phyloP scores from a whole-genome alignment of 1,140 invertebrate genomes.

The Eubasilissa regina region DNA sequence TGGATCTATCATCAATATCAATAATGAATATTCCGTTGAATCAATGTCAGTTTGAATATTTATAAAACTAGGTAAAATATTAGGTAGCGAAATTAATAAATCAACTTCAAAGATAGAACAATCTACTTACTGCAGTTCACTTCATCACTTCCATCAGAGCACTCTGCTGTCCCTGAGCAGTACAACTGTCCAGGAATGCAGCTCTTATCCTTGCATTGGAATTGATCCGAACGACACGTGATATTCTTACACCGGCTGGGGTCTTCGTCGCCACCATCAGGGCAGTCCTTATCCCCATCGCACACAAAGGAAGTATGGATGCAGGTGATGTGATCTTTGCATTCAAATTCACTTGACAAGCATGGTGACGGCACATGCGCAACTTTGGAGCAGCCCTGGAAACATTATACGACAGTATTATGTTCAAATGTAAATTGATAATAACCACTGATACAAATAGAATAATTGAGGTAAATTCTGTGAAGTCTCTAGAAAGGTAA shows the following conservation, averaged over 20 bases:
- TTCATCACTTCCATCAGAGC: conserved; percentile 88
- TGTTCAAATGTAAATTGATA: not conserved
- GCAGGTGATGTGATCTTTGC: conserved; percentile 88
- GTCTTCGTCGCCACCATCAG: conserved; percentile 86
- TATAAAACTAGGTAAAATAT: too few species aligned
- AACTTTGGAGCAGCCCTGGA: conserved; percentile 73
- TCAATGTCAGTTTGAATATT: too few species aligned
- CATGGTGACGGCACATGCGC: conserved; percentile 74
- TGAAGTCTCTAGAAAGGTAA: too few species aligned
- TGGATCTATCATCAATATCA: too few species aligned
- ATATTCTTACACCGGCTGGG: conserved; percentile 79
- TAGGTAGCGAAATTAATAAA: too few species aligned
- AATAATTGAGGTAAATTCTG: too few species aligned
- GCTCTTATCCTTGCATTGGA: conserved; percentile 84
- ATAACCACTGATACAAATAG: too few species aligned
- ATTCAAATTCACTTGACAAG: conserved; percentile 84
- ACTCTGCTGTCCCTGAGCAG: conserved; percentile 89
- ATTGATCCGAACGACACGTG: conserved; percentile 87
- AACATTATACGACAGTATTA: too few species aligned
- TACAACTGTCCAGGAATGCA: conserved; percentile 88
- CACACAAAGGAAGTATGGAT: conserved; percentile 90
- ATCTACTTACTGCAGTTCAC: conserved; percentile 80
- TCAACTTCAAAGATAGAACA: too few species aligned
- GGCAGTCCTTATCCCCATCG: conserved; percentile 89
- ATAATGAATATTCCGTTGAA: too few species aligned